Percentiles rank a stretch among this genome's conserved stretches.
phyloP scores from a whole-genome alignment of 2,113 vertebrate species.

The Setophaga coronata region DNA sequence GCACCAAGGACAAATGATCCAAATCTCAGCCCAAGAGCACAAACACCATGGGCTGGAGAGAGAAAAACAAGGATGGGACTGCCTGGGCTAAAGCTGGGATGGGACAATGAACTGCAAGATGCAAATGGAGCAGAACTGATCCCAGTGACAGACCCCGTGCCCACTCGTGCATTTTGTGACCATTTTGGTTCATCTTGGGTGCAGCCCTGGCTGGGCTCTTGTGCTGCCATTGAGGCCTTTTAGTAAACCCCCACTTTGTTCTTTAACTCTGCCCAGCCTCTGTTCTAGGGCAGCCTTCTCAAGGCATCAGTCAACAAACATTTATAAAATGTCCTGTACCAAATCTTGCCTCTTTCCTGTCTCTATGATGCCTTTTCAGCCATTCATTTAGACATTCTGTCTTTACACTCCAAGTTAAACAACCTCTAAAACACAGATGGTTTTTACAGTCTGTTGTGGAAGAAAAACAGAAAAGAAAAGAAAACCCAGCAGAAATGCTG shows the following conservation, averaged over 20 bases:
- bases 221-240: background rate
- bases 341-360: background rate
- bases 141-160: accelerated
- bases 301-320: background rate
- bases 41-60: background rate
- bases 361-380: background rate
- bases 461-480: background rate
- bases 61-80: background rate
- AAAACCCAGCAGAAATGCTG: background rate
- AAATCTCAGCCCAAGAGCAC: background rate
- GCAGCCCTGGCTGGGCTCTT: background rate
- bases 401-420: background rate
- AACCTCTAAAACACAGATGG: background rate
- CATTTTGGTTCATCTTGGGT: background rate
- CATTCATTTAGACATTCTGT: background rate
- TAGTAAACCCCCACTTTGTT: accelerated
- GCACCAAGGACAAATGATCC: background rate
- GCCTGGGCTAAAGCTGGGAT: background rate
- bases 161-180: accelerated
- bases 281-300: background rate
- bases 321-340: background rate
- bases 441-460: background rate
- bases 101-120: background rate
- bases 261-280: background rate
- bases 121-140: background rate